Evolutionary conservation across 2,888 invertebrate species (phyloP).

Genomic region (Amiota communis): DNA sequence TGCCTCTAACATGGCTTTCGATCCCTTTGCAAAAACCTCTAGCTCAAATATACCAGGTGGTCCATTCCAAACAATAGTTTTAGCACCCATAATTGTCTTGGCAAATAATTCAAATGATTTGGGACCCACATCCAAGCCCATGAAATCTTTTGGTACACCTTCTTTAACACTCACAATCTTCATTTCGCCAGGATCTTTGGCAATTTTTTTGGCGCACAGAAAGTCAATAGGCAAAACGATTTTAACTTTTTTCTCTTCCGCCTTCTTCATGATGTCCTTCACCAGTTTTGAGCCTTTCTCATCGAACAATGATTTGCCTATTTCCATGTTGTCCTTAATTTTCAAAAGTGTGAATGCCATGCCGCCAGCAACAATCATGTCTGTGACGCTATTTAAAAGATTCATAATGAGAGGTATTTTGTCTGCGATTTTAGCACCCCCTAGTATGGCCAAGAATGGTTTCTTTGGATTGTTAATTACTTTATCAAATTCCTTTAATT

Average conservation of each 20-base stretch:
- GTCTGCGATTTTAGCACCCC: slow-evolving; percentile 99
- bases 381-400: slow-evolving; percentile 95
- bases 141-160: slow-evolving; percentile 93
- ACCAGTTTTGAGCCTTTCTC: slow-evolving; percentile 97
- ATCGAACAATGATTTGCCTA: slow-evolving; percentile 95
- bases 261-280: slow-evolving; percentile 88
- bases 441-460: slow-evolving; percentile 98
- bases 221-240: slow-evolving; percentile 97
- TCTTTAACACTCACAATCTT: slow-evolving; percentile 79
- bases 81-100: slow-evolving; percentile 88
- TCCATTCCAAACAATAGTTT: slow-evolving; percentile 99
- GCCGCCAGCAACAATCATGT: slow-evolving; percentile 99
- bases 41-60: slow-evolving; percentile 99
- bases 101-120: slow-evolving; percentile 85
- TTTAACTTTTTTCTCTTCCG: slow-evolving; percentile 89
- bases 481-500: slow-evolving; percentile 96
- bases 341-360: slow-evolving; percentile 99
- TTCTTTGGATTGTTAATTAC: slow-evolving; percentile 95
- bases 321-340: slow-evolving; percentile 91
- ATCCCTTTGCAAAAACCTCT: slow-evolving; percentile 91
- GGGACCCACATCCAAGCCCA: slow-evolving; percentile 96
- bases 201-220: slow-evolving; percentile 94
- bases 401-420: slow-evolving; percentile 99
- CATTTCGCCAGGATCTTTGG: slow-evolving; percentile 88
- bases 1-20: slow-evolving; percentile 92